Conservation (phyloP, 2,888 invertebrate species). For the Theretra japonica region DNA sequence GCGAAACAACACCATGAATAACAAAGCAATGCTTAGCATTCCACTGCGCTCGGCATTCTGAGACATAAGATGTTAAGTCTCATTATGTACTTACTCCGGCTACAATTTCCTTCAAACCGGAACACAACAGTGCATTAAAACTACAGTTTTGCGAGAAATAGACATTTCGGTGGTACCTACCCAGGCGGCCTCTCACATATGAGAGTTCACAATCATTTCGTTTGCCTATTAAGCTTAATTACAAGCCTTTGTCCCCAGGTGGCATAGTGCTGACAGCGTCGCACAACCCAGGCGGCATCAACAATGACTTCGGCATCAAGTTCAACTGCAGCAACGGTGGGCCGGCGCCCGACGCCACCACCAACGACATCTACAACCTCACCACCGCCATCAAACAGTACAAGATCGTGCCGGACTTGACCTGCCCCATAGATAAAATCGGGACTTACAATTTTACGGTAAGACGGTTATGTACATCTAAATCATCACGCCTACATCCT, state of each 20-base stretch:
- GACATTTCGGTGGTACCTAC: too few relatives aligned
- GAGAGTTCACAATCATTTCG: too few relatives aligned
- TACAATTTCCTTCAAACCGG: too few relatives aligned
- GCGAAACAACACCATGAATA: too few relatives aligned
- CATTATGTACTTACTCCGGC: too few relatives aligned
- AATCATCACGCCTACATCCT: not conserved
- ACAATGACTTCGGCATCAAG: slow-evolving; percentile 99
- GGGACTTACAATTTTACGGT: slow-evolving; percentile 88
- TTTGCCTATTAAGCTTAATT: not conserved
- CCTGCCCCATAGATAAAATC: slow-evolving; percentile 90
- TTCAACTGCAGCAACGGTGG: slow-evolving; percentile 99
- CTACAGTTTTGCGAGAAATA: too few relatives aligned
- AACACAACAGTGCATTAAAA: too few relatives aligned
- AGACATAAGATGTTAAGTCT: too few relatives aligned
- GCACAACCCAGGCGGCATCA: slow-evolving; percentile 99
- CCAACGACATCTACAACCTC: slow-evolving; percentile 93
- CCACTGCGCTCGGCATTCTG: too few relatives aligned
- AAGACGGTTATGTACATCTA: slow-evolving; percentile 41
- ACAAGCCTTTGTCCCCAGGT: slow-evolving; percentile 78
- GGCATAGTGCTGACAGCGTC: slow-evolving; percentile 99
- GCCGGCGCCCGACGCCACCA: slow-evolving; percentile 96
- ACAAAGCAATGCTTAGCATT: too few relatives aligned
- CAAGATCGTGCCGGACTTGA: slow-evolving; percentile 90
- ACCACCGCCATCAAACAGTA: slow-evolving; percentile 92
- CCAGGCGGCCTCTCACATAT: too few relatives aligned